phyloP scores from a whole-genome alignment of 2,888 invertebrate genomes.

The Archips crataeganus region DNA sequence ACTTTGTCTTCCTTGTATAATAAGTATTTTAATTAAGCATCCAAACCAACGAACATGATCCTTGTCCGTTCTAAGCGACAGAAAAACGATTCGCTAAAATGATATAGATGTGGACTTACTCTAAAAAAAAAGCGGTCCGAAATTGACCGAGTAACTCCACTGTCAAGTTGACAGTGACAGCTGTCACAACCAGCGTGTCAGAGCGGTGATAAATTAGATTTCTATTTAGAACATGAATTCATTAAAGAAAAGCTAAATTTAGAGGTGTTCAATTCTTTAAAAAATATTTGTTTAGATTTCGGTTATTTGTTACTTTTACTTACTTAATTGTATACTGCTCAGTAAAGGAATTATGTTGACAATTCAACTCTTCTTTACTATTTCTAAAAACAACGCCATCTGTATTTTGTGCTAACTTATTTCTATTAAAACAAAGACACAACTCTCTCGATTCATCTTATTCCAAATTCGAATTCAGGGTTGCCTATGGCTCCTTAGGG shows the following conservation, averaged over 20 bases:
- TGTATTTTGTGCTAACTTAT: background rate
- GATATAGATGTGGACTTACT: too few relatives aligned
- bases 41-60: too few relatives aligned
- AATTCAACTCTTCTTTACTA: background rate
- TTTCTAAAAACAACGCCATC: background rate
- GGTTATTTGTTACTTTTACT: too few relatives aligned
- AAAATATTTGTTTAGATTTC: too few relatives aligned
- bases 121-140: background rate
- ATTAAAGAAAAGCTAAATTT: background rate
- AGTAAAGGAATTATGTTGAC: background rate
- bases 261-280: background rate
- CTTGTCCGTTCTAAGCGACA: too few relatives aligned
- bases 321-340: too few relatives aligned
- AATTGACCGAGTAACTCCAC: constrained; percentile 16
- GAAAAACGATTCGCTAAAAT: too few relatives aligned
- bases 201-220: constrained; percentile 14
- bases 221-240: constrained; percentile 10
- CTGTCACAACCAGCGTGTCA: constrained; percentile 25
- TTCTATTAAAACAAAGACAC: background rate
- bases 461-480: background rate
- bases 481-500: background rate
- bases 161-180: constrained; percentile 21
- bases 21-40: too few relatives aligned
- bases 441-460: background rate
- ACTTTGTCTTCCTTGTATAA: too few relatives aligned